A percentile compares a stretch with the other conserved stretches of the same genome.
Conservation (phyloP, 1,140 invertebrate genomes). For the Mamestra configurata region DNA sequence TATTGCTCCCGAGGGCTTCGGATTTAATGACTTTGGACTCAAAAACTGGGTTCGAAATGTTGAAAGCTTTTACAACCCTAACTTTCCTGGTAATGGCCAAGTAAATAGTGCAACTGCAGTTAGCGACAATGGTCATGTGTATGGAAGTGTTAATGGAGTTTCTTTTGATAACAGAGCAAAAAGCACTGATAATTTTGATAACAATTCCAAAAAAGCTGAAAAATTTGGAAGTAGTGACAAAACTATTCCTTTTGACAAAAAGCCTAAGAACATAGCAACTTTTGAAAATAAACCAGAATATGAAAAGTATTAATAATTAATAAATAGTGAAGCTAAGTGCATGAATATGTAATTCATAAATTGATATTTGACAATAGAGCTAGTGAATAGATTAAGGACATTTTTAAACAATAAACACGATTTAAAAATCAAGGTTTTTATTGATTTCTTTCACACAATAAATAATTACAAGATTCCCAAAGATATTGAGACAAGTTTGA, state of each 20-base stretch:
- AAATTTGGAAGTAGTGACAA: not conserved
- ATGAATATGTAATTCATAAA: not conserved
- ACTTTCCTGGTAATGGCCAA: slow-evolving; percentile 55
- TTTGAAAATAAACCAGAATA: slow-evolving; percentile 6
- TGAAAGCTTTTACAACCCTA: slow-evolving; percentile 61
- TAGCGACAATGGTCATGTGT: slow-evolving; percentile 67
- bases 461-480: slow-evolving; percentile 40
- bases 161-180: slow-evolving; percentile 61
- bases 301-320: not conserved
- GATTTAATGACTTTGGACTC: slow-evolving; percentile 37
- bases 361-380: not conserved
- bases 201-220: not conserved
- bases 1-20: slow-evolving; percentile 51
- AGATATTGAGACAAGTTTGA: slow-evolving; percentile 70
- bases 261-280: not conserved
- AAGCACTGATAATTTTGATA: not conserved
- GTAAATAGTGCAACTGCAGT: slow-evolving; percentile 57
- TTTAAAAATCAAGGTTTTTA: slow-evolving; percentile 56
- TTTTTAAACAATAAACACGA: slow-evolving; percentile 29
- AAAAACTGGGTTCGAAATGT: slow-evolving; percentile 57
- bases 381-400: not conserved
- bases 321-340: not conserved
- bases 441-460: slow-evolving; percentile 47
- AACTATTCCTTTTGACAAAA: slow-evolving; percentile 13
- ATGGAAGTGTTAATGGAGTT: slow-evolving; percentile 63